Evolutionary conservation across 2,888 invertebrate genomes (phyloP).

Genomic region (Palloptera scutellata): DNA sequence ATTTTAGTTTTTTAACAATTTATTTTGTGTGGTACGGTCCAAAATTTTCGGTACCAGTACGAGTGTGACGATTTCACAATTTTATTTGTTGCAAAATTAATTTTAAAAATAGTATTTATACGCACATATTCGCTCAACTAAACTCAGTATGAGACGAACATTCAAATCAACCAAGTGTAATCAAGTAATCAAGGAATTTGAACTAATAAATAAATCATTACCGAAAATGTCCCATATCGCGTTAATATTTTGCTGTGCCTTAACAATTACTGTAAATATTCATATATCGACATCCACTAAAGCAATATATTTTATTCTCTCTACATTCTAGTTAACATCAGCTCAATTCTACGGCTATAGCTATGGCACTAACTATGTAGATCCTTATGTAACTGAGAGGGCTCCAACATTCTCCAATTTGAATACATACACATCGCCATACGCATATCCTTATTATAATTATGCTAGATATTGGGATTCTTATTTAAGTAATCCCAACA

Average conservation of each 20-base stretch:
- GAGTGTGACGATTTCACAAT: too few relatives aligned
- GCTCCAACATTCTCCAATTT: constrained; percentile 36
- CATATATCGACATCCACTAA: neutral
- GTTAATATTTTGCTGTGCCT: neutral
- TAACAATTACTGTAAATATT: constrained; percentile 16
- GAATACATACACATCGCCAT: neutral
- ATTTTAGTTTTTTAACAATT: neutral
- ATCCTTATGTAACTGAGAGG: constrained; percentile 11
- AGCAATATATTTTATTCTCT: neutral
- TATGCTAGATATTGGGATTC: neutral
- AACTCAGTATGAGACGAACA: too few relatives aligned
- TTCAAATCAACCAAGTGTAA: too few relatives aligned
- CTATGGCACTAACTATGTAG: constrained; percentile 4
- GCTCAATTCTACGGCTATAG: constrained; percentile 1
- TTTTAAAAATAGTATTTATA: too few relatives aligned
- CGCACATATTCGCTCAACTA: too few relatives aligned
- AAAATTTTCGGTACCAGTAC: too few relatives aligned
- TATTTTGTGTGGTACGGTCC: neutral
- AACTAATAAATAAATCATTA: too few relatives aligned
- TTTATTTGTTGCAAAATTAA: too few relatives aligned
- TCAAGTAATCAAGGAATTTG: too few relatives aligned
- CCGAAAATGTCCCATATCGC: too few relatives aligned
- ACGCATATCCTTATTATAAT: constrained; percentile 9
- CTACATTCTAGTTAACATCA: constrained; percentile 1
- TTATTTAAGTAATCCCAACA: constrained; percentile 1